phyloP scores from a whole-genome alignment of 2,113 vertebrate species.

The Microcebus lehilahytsara region DNA sequence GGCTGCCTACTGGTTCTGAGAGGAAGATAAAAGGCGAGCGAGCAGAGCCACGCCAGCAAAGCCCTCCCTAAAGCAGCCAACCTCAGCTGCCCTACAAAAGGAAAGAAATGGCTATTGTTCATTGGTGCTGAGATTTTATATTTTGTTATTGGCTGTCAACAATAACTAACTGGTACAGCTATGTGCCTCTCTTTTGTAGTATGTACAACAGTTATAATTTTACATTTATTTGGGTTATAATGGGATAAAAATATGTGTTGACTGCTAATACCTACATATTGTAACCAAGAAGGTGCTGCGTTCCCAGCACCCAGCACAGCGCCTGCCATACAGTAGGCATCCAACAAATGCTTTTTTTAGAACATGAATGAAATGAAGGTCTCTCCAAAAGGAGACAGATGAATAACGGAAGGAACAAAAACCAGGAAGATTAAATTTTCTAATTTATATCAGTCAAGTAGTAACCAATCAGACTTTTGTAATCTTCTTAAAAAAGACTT shows the following conservation, averaged over 20 bases:
- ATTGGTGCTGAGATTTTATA: neutral
- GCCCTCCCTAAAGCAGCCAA: neutral
- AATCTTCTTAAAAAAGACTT: neutral
- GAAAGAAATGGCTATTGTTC: neutral
- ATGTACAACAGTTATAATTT: neutral
- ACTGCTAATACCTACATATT: too few species aligned
- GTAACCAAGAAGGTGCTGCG: neutral
- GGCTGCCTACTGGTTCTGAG: neutral
- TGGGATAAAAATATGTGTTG: neutral
- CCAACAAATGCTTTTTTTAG: neutral
- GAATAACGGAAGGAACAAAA: neutral
- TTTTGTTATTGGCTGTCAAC: neutral
- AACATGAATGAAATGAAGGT: neutral
- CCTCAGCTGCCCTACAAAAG: too few species aligned
- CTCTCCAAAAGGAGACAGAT: neutral
- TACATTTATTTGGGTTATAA: neutral
- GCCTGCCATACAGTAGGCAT: neutral
- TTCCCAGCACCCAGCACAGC: neutral
- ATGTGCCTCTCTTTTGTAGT: neutral
- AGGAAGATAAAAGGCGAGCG: neutral
- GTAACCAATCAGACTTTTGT: neutral
- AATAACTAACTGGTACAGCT: neutral
- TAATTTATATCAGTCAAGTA: neutral
- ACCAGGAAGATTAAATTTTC: neutral
- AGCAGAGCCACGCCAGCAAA: neutral